Evolutionary conservation across 2,888 invertebrate species (phyloP).

Genomic region (Yponomeuta cagnagella): DNA sequence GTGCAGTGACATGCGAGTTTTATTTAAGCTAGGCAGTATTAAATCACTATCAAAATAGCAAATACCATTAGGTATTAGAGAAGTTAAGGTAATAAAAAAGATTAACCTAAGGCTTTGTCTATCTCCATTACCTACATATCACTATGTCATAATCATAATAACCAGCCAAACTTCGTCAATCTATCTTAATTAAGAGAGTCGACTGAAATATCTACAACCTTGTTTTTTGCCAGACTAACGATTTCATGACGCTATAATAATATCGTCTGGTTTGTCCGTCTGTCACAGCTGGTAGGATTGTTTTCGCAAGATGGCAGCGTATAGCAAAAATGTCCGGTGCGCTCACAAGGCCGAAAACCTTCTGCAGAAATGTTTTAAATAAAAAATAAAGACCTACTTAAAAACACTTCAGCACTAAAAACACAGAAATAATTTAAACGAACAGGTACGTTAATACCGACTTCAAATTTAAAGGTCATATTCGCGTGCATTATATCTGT

Average conservation of each 20-base stretch:
- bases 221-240: not conserved
- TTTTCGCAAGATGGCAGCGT: slow-evolving; percentile 7
- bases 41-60: not conserved
- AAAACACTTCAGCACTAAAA: no score
- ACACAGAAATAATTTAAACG: no score
- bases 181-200: not conserved
- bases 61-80: not conserved
- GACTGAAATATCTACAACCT: not conserved
- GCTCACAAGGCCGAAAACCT: slow-evolving; percentile 8
- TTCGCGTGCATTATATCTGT: no score
- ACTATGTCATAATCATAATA: not conserved
- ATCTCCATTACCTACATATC: not conserved
- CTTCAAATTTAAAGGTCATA: no score
- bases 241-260: slow-evolving; percentile 11
- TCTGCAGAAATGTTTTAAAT: not conserved
- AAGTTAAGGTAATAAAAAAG: not conserved
- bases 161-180: not conserved
- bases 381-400: no score
- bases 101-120: not conserved
- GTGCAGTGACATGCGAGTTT: no score
- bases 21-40: no score
- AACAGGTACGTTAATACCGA: no score
- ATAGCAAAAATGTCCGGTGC: not conserved
- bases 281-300: slow-evolving; percentile 5
- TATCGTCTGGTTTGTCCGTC: not conserved